Conservation (phyloP, 2,113 vertebrate genomes). For the Leucopternis melanops region DNA sequence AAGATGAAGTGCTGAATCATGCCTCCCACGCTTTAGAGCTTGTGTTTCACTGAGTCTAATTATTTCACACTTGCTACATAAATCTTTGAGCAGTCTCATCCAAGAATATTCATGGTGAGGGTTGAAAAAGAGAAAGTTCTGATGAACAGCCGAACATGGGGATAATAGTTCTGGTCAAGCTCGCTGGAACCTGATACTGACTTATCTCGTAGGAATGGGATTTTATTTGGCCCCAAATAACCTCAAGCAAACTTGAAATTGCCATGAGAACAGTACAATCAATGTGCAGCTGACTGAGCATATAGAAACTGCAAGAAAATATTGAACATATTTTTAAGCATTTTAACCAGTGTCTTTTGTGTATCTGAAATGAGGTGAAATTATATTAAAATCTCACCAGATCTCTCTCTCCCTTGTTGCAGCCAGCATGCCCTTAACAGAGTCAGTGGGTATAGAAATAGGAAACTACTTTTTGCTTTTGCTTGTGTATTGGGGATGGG, state of each 20-base stretch:
- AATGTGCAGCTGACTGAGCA: neutral
- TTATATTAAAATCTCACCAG: neutral
- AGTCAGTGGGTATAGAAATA: neutral
- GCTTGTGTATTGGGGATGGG: neutral
- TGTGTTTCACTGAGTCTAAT: slow-evolving; percentile 1
- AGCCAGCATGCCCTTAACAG: neutral
- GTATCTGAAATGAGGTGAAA: neutral
- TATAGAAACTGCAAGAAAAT: neutral
- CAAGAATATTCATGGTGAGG: neutral
- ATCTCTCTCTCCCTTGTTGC: neutral
- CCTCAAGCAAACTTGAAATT: neutral
- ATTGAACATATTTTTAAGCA: neutral
- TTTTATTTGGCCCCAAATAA: neutral
- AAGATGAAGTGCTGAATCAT: slow-evolving; percentile 38
- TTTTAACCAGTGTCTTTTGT: neutral
- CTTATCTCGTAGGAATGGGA: neutral
- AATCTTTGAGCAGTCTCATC: neutral
- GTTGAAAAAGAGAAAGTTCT: neutral
- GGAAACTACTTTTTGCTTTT: neutral
- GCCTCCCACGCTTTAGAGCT: neutral
- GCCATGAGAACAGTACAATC: neutral
- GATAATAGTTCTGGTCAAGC: neutral
- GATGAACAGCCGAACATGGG: neutral
- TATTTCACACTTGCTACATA: slow-evolving; percentile 3
- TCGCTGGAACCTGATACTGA: neutral